A percentile compares a stretch with the other conserved stretches of the same genome.
phyloP scores from a whole-genome alignment of 2,888 invertebrate species.

The Leptinotarsa rubiginosa region DNA sequence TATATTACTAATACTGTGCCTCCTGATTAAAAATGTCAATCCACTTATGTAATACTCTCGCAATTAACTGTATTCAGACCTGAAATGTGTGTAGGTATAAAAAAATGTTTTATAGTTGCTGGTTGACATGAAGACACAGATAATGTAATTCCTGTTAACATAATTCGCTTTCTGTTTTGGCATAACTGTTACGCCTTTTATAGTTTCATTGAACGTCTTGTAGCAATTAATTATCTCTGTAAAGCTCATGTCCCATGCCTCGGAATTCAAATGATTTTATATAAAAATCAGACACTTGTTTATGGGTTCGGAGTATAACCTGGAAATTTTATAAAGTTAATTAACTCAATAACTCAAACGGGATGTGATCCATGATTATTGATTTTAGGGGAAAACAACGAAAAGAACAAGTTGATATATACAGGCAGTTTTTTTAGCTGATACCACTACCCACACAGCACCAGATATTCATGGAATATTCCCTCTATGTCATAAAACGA shows the following conservation, averaged over 20 bases:
- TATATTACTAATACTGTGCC: too few relatives aligned
- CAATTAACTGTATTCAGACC: slow-evolving; percentile 1
- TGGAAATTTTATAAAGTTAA: too few relatives aligned
- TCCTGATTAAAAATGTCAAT: neutral
- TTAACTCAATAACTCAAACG: too few relatives aligned
- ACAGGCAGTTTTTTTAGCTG: too few relatives aligned
- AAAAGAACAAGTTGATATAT: too few relatives aligned
- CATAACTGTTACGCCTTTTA: slow-evolving; percentile 27
- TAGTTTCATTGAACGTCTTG: slow-evolving; percentile 9
- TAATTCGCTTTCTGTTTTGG: slow-evolving; percentile 18
- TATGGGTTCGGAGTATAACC: neutral
- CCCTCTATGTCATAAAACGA: too few relatives aligned
- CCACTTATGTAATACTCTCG: neutral
- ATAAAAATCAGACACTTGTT: neutral
- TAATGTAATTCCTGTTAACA: slow-evolving; percentile 26
- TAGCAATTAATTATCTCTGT: slow-evolving; percentile 5
- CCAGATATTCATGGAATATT: too few relatives aligned
- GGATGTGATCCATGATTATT: too few relatives aligned
- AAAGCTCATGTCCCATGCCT: neutral
- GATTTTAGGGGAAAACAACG: too few relatives aligned
- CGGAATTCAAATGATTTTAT: neutral
- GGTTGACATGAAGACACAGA: slow-evolving; percentile 30
- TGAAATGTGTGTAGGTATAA: neutral
- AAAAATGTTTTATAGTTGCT: slow-evolving; percentile 8
- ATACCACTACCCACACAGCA: too few relatives aligned